Base-by-base conservation (phyloP, 1,140 invertebrate genomes). In the Drosophila leontia region DNA sequence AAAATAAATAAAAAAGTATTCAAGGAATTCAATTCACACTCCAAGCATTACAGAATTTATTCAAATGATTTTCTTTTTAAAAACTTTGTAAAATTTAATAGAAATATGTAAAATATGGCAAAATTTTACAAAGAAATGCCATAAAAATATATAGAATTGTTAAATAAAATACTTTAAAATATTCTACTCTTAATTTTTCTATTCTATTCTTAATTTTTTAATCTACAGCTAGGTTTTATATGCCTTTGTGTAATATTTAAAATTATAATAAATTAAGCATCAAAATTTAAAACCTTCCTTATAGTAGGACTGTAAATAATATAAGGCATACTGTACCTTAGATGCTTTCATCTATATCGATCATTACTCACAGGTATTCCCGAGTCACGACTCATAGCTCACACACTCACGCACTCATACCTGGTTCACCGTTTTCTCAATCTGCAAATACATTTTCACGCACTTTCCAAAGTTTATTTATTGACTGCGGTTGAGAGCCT, bases 391-490 rank as follows among this genome's bases (percentile, higher is more conserved):
- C 17, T 58, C 51, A 23, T 17, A 8, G 7, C n/a, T n/a, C 32
- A 12, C 29, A 13, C 39, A 7, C 59, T 69, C 50, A 47, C 62
- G 23, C 26, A 39, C 17, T 29, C 69, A 58, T 26, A 44, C 35
- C 59, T 53, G 19, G 3, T 7, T 0, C 13, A 9, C 13, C 0
- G 11, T 7, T 23, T 56, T 37, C 39, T 51, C 70, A 48, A 42
- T 72, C 68, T 51, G 32, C n/a, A 5, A 51, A 72, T 42, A 85
- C 75, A 82, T 78, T 78, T 81, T 57, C 74, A 72, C 78, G 78
- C 85, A 81, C 85, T 90, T 88, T 72, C 26, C 79, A 74, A 79
- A 88, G 80, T 88, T 90, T 88, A 87, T 87, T 88, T 87, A 88
- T 88, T 88, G 85, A 82, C 86, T 86, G 76, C 67, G 64, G 64